Percentiles rank a stretch among this genome's conserved stretches.
Evolutionary conservation across 2,888 invertebrate genomes (phyloP).

Genomic region (Microchrysa polita): DNA sequence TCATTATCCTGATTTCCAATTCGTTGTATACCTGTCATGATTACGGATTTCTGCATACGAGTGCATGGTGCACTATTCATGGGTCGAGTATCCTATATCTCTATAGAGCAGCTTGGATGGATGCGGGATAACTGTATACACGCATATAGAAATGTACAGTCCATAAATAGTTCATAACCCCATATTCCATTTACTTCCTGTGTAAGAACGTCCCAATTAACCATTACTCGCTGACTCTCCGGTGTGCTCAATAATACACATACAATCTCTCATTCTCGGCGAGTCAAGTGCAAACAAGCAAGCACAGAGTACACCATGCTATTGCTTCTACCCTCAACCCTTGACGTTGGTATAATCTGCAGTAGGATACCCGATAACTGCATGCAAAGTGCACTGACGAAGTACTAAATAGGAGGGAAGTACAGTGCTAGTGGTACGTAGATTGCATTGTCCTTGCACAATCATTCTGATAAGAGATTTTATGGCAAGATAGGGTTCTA

Average conservation of each 20-base stretch:
- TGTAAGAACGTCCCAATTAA: slow-evolving; percentile 38
- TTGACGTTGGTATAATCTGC: slow-evolving; percentile 4
- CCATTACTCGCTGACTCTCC: slow-evolving; percentile 22
- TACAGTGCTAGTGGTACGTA: too few species aligned
- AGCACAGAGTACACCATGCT: too few species aligned
- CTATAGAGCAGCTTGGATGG: too few species aligned
- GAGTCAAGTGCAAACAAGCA: slow-evolving; percentile 39
- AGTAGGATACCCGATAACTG: slow-evolving; percentile 20
- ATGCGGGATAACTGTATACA: too few species aligned
- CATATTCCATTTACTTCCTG: slow-evolving; percentile 44
- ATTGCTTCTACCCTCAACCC: slow-evolving; percentile 1
- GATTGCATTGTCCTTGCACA: too few species aligned
- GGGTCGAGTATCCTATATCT: background rate
- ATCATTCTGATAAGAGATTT: too few species aligned
- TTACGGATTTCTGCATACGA: background rate
- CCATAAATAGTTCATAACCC: slow-evolving; percentile 43
- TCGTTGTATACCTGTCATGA: background rate
- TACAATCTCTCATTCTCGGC: background rate
- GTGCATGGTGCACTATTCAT: background rate
- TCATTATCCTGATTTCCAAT: slow-evolving; percentile 5
- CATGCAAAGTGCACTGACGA: slow-evolving; percentile 6
- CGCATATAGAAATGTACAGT: too few species aligned
- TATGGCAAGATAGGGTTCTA: too few species aligned
- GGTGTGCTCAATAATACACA: too few species aligned
- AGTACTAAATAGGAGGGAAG: too few species aligned